A percentile compares a stretch with the other conserved stretches of the same genome.
Evolutionary conservation across 2,113 vertebrate species (phyloP).

Genomic region (Pelodiscus sinensis): DNA sequence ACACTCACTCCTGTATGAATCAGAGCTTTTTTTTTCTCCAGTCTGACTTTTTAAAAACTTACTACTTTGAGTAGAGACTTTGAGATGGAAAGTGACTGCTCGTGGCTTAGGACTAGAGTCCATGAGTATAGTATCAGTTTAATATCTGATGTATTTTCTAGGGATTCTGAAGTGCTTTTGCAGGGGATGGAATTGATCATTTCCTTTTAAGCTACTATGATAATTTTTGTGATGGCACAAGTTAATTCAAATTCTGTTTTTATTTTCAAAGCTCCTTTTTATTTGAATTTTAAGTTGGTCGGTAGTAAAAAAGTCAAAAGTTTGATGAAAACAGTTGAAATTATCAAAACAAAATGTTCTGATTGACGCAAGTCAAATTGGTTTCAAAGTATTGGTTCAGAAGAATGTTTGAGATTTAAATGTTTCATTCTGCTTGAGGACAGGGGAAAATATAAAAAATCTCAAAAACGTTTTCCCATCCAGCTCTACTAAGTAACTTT

Average conservation of each 20-base stretch:
- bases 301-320: not conserved
- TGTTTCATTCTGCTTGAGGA: not conserved
- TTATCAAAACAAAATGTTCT: not conserved
- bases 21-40: not conserved
- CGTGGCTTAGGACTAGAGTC: not conserved
- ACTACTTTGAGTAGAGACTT: conserved; percentile 18
- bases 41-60: not conserved
- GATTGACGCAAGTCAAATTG: not conserved
- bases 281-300: not conserved
- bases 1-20: conserved; percentile 6
- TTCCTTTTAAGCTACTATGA: not conserved
- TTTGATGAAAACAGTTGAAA: not conserved
- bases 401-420: not conserved
- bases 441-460: not conserved
- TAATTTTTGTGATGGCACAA: conserved; percentile 1
- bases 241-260: not conserved
- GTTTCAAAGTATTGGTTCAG: not conserved
- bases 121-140: not conserved
- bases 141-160: not conserved
- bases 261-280: not conserved
- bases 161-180: not conserved
- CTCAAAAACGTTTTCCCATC: not conserved
- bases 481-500: not conserved
- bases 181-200: not conserved
- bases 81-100: not conserved